Base-by-base conservation (phyloP, 1,140 invertebrate species). In the Tetragonula clypearis region DNA sequence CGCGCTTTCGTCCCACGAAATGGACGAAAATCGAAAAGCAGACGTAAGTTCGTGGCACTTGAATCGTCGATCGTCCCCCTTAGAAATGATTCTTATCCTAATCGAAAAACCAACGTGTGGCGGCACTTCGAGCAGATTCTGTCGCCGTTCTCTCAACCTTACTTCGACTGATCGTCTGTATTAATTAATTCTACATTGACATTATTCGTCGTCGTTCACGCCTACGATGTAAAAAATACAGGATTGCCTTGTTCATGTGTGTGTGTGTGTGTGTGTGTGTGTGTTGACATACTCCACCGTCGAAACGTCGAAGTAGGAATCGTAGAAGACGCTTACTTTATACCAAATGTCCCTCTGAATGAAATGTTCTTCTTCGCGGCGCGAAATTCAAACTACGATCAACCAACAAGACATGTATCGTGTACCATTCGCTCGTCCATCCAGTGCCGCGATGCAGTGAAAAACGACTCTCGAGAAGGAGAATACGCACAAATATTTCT, bases 41-140 rank as follows among this genome's bases (percentile, higher is more conserved):
- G 68, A 49, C 23, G 19, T 49, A 49, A 41, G 26, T 55, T 73
- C n/a, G 71, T 73, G 71, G 71, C 71, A 73, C 71, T 53, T 73
- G 0, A 53, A 72, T 41, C 23, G 21, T 53, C 12, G 1, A 72
- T 53, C 49, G 2, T 55, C 19, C 1, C 6, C 21, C 23, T n/a
- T 41, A 72, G 14, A 30, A 8, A 53, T 1, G 41, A 49, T 49
- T 49, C 1, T 41, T 41, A 69, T 35, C 2, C 30, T 41, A 41
- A 35, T 35, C 35, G n/a, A 8, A 49, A 49, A 56, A 76, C 15
- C 30, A 60, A 41, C 60, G 17, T 21, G 17, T 21, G 55, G 23
- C 55, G 62, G 77, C 77, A 69, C 65, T 55, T 55, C 8, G 65
- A 35, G 35, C 77, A 55, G 35, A 56, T 68, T 23, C 55, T 26